phyloP scores from a whole-genome alignment of 2,888 invertebrate species.

The Beris chalybata region DNA sequence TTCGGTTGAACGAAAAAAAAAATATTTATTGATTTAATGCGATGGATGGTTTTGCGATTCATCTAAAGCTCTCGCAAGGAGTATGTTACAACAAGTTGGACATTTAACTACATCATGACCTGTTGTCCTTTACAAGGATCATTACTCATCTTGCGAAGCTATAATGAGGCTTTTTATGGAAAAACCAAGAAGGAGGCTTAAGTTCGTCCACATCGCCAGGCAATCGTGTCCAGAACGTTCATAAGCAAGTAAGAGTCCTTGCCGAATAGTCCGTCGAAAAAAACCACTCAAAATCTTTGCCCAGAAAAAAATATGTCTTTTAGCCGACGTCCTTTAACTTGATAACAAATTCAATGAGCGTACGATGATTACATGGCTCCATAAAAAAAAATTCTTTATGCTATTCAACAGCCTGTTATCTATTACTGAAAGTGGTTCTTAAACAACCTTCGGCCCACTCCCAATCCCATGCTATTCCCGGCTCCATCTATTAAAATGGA shows the following conservation, averaged over 20 bases:
- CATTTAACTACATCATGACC: neutral
- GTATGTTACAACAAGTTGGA: too few relatives aligned
- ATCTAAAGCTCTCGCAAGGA: too few relatives aligned
- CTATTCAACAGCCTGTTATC: slow-evolving; percentile 24
- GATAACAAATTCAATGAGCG: slow-evolving; percentile 25
- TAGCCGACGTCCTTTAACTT: neutral
- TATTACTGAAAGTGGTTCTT: slow-evolving; percentile 27
- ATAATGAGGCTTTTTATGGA: too few relatives aligned
- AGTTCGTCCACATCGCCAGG: too few relatives aligned
- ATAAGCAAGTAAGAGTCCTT: too few relatives aligned
- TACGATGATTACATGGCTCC: slow-evolving; percentile 9
- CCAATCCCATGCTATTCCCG: neutral
- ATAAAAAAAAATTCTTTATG: slow-evolving; percentile 3
- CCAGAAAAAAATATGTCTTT: too few relatives aligned
- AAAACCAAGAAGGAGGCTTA: too few relatives aligned
- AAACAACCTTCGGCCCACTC: slow-evolving; percentile 18
- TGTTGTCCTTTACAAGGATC: slow-evolving; percentile 1
- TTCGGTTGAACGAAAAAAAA: too few relatives aligned
- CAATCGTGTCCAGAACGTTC: too few relatives aligned
- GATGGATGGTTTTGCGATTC: too few relatives aligned
- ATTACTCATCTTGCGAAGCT: neutral
- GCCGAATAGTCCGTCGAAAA: slow-evolving; percentile 6
- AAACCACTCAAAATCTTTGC: too few relatives aligned
- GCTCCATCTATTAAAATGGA: neutral
- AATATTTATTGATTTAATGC: too few relatives aligned